Base-by-base conservation (phyloP, 2,113 vertebrate species). In the Hyla sarda region DNA sequence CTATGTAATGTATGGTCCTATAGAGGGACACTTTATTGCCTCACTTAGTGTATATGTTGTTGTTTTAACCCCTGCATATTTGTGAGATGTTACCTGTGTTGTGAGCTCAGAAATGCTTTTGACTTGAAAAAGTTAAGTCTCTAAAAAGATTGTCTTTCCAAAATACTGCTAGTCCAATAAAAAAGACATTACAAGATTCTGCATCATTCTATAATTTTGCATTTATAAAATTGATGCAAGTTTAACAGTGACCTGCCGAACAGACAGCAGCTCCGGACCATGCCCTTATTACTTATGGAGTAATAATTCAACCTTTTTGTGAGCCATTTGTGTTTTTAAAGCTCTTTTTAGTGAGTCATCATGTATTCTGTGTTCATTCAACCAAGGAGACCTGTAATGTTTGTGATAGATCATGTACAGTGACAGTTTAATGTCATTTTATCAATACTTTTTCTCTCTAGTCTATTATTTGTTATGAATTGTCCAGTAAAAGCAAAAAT, bases 391-490 rank as follows among this genome's bases (percentile, higher is more conserved):
- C 75, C 47, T 80, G 62, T 71, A 80, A 80, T 86, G 75, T 80
- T 79, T 80, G 62, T 72, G 77, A 86, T 86, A 86, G 84, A 86
- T 86, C 76, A 69, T 86, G 60, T 72, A 25, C 48, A 45, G 14
- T 86, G 84, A 69, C 76, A 80, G 76, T 79, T 71, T 80, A 62
- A 86, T 80, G 84, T 54, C 84, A 86, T 86, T 79, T 86, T 58
- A 80, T 80, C 76, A 80, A 80, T 80, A 86, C 30, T 80, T 77
- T 77, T 71, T 72, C 62, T 80, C 76, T 80, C 62, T 80, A 72
- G 84, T 80, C 84, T 86, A 71, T 85, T 79, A 79, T 80, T 86
- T 79, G 62, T 78, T 85, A 78, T 80, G 76, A 80, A 80, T 80
- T 80, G 76, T 80, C 75, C 76, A 72, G 75, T 80, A 86, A 86